Evolutionary conservation across 2,888 invertebrate genomes (phyloP).

Genomic region (Psylliodes chrysocephalus): DNA sequence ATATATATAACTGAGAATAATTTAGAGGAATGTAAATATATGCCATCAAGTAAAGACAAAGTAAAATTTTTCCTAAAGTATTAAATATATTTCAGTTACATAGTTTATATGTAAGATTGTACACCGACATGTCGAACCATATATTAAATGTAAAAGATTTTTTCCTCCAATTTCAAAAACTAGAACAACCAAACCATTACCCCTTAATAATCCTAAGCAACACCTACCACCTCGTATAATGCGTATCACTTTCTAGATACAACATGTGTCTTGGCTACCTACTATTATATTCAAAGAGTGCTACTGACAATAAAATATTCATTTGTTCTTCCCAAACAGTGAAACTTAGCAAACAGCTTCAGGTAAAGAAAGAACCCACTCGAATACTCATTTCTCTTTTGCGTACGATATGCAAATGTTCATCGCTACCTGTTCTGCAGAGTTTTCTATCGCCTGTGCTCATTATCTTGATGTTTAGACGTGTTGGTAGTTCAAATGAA

Average conservation of each 20-base stretch:
- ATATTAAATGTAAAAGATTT: too few species aligned
- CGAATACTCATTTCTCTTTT: conserved; percentile 10
- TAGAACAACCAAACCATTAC: too few species aligned
- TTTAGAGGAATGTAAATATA: too few species aligned
- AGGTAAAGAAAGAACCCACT: background rate
- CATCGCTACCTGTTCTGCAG: conserved; percentile 3
- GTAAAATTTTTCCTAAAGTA: too few species aligned
- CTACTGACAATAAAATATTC: conserved; percentile 16
- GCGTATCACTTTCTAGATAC: conserved; percentile 17
- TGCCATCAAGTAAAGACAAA: too few species aligned
- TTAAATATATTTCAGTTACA: too few species aligned
- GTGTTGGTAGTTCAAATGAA: conserved; percentile 4
- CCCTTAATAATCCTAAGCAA: conserved; percentile 1
- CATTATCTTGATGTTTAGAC: conserved; percentile 6
- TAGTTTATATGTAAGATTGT: too few species aligned
- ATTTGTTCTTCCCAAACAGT: conserved; percentile 12
- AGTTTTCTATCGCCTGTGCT: background rate
- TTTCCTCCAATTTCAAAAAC: too few species aligned
- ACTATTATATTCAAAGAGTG: conserved; percentile 18
- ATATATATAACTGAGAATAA: too few species aligned
- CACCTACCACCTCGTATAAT: background rate
- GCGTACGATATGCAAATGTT: conserved; percentile 10
- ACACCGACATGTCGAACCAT: too few species aligned
- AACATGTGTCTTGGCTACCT: conserved; percentile 1
- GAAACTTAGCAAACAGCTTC: conserved; percentile 4